Evolutionary conservation across 64 coral and sea anemone species (phyloP).

Genomic region (Catalaphyllia jardinei): DNA sequence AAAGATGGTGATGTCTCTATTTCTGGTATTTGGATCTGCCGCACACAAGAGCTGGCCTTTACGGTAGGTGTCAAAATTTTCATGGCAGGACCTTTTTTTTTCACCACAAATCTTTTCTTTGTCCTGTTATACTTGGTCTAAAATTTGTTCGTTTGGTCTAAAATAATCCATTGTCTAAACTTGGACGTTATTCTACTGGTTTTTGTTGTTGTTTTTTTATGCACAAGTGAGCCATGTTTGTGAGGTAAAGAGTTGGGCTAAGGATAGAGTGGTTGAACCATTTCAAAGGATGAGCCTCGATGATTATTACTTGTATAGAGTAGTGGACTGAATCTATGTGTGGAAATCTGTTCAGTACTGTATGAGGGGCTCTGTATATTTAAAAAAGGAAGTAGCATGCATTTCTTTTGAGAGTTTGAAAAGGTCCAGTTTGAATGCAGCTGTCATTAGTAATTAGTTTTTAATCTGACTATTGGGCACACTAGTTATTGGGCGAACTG

Average conservation of each 20-base stretch:
- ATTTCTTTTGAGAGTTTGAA: neutral
- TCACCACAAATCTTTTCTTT: too few species aligned
- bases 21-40: slow-evolving; percentile 84
- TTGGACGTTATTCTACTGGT: too few species aligned
- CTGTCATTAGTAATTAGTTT: too few species aligned
- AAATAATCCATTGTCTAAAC: too few species aligned
- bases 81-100: neutral
- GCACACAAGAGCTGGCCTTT: slow-evolving; percentile 83
- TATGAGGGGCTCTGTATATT: slow-evolving; percentile 19
- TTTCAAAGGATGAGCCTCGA: neutral
- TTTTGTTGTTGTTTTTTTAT: too few species aligned
- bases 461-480: too few species aligned
- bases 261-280: too few species aligned
- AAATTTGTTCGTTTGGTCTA: too few species aligned
- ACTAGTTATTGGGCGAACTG: too few species aligned
- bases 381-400: neutral
- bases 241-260: neutral
- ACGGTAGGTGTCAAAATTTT: slow-evolving; percentile 55
- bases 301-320: slow-evolving; percentile 22
- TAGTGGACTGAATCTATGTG: slow-evolving; percentile 39
- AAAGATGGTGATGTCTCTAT: slow-evolving; percentile 7
- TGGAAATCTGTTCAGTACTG: slow-evolving; percentile 24
- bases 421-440: neutral
- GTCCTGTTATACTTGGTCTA: too few species aligned
- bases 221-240: too few species aligned